These are phyloP conservation scores for Campoplex capitator DNA, from an alignment of 2,888 invertebrate genomes.

Conservation along the genomic window DNA sequence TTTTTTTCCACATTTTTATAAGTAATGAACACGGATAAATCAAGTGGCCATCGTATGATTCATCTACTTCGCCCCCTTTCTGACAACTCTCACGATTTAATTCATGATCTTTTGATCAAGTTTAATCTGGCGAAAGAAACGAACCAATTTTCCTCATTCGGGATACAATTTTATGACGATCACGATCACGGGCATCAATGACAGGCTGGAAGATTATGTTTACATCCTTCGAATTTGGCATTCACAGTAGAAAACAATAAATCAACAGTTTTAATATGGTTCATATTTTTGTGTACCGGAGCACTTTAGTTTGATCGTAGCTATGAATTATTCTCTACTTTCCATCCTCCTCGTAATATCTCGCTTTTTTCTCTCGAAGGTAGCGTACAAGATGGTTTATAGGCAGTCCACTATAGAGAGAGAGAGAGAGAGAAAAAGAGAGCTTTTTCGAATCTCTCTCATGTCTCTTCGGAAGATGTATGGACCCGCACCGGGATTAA, in stretches of 20 bases:
- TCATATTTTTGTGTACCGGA: not conserved
- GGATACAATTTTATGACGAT: not conserved
- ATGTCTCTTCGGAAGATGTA: constrained; percentile 40
- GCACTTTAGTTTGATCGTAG: constrained; percentile 33
- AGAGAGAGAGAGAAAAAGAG: not conserved
- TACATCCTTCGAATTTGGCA: not conserved
- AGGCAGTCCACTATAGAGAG: not conserved
- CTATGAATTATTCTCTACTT: constrained; percentile 46
- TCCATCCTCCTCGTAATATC: constrained; percentile 34
- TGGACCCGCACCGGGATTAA: constrained; percentile 8
- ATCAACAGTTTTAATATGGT: not conserved
- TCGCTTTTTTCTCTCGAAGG: constrained; percentile 18
- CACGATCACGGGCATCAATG: not conserved
- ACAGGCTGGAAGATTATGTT: not conserved
- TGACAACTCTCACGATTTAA: not conserved
- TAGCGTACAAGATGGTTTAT: constrained; percentile 11
- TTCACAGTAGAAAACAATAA: not conserved
- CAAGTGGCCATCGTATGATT: not conserved
- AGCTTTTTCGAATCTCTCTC: constrained; percentile 50
- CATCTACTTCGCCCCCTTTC: not conserved
- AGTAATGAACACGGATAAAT: not conserved
- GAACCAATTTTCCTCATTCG: not conserved
- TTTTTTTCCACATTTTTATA: not conserved
- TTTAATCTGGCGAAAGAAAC: not conserved
- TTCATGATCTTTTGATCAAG: not conserved